A percentile compares a stretch with the other conserved stretches of the same genome.
phyloP scores from a whole-genome alignment of 2,113 vertebrate genomes.

The Sciurus niger region DNA sequence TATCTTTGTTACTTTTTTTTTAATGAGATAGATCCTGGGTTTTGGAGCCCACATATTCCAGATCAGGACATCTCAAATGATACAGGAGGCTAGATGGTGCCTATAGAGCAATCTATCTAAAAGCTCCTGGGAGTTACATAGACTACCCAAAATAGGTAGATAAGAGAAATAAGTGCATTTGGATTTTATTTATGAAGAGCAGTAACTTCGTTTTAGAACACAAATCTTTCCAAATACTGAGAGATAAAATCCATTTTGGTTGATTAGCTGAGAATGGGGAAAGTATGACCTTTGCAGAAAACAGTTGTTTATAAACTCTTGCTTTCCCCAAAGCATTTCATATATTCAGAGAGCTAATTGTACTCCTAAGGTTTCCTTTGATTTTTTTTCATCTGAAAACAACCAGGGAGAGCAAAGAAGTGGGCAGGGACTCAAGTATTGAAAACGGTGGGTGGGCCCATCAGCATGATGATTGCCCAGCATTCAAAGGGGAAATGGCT shows the following conservation, averaged over 20 bases:
- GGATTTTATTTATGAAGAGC: constrained; percentile 47
- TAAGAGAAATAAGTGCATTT: neutral
- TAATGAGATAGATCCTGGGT: neutral
- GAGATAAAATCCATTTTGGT: constrained; percentile 40
- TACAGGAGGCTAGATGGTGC: neutral
- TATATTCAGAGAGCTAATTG: constrained; percentile 25
- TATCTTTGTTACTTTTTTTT: neutral
- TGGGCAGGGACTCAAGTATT: neutral
- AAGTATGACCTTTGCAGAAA: neutral
- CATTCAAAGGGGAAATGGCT: neutral
- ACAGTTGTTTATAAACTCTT: constrained; percentile 23
- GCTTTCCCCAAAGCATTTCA: constrained; percentile 14
- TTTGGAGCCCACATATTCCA: neutral
- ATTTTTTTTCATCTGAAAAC: constrained; percentile 59
- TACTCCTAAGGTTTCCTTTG: constrained; percentile 42
- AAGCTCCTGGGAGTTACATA: neutral
- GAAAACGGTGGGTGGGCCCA: neutral
- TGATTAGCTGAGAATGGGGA: neutral
- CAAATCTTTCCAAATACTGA: constrained; percentile 57
- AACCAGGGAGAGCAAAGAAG: constrained; percentile 2
- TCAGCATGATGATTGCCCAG: neutral
- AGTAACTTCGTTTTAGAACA: constrained; percentile 45
- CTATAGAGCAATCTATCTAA: neutral
- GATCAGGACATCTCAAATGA: neutral
- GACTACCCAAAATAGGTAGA: neutral